Base-by-base conservation (phyloP, 2,888 invertebrate genomes). In the Mimachlamys varia region DNA sequence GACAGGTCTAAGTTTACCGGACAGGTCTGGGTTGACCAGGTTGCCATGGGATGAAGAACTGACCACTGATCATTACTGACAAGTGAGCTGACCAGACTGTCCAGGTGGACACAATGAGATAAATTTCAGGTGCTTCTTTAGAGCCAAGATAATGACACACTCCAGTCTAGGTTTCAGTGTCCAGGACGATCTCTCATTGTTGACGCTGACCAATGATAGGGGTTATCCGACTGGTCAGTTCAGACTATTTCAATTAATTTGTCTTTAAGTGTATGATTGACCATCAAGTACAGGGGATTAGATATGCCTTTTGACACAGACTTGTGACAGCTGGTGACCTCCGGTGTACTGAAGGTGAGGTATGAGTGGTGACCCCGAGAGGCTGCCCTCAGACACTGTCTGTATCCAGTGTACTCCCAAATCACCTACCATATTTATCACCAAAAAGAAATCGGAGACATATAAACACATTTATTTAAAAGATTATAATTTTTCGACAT, bases 91-190 rank as follows among this genome's bases (percentile, higher is more conserved):
- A 53, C 53, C 53, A 53, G 53, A 19, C 13, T 62, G 62, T 19
- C 62, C 62, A 62, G 22, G 22, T 62, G 62, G 22, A 62, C 27
- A 62, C 22, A 62, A 62, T 62, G 62, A 62, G 62, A 62, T 62
- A 27, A 62, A 62, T 62, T 62, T 62, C 62, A 62, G 62, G 62
- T 62, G 62, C 62, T 62, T 62, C 62, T 62, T n/a, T 10, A 62
- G 62, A 62, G n/a, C 62, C 22, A n/a, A 62, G 62, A 62, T 62
- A 62, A 62, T 62, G 62, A 62, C 62, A 22, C n/a, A 7, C 62
- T 62, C 62, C 22, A n/a, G n/a, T 62, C 22, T 62, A 10, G 62
- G n/a, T 22, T 4, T n/a, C 62, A 10, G 62, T n/a, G 62, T n/a
- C n/a, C 22, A 62, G n/a, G 27, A 10, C 62, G 10, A 62, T 62